Base-by-base conservation (phyloP, 2,888 invertebrate species). In the Dione vanillae region DNA sequence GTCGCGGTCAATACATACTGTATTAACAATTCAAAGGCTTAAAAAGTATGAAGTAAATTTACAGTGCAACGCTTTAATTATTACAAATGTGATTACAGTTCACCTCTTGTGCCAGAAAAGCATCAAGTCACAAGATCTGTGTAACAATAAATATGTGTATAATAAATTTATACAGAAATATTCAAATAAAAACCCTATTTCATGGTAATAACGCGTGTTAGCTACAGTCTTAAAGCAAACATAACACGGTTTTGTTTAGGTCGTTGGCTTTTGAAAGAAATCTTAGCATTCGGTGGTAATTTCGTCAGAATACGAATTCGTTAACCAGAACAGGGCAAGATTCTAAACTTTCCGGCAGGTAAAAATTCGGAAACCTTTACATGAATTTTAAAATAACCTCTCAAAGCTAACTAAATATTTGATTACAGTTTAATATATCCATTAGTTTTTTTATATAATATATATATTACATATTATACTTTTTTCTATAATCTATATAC, bases 231-330 rank as follows among this genome's bases (percentile, higher is more conserved):
- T 27, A n/a, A 61, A 70, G 70, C 75, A 78, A 74, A 71, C 67
- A 69, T 74, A 80, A 77, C 72, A 72, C 77, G 78, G 83, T 75
- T 73, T 76, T 76, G 79, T 80, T 72, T 81, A 87, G 91, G 91
- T 91, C 91, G 86, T 89, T 91, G 91, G 83, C 91, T 87, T 87
- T 86, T 83, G 78, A 85, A 88, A 89, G 86, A 89, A 89, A 90
- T 89, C 88, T 91, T 91, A 91, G 91, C 90, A 91, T 83, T 83
- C 78, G 83, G 79, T 81, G 75, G 78, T 82, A 85, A 86, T 90
- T 90, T 90, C 90, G 88, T 89, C 89, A 90, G 85, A 85, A 83
- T 81, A 80, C 84, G 85, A 86, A 86, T 87, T 86, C 84, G 89
- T 89, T 86, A 87, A 87, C 86, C 86, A 86, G 85, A 89, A 87